Base-by-base conservation (phyloP, 1,140 invertebrate genomes). In the Drosophila biarmipes region DNA sequence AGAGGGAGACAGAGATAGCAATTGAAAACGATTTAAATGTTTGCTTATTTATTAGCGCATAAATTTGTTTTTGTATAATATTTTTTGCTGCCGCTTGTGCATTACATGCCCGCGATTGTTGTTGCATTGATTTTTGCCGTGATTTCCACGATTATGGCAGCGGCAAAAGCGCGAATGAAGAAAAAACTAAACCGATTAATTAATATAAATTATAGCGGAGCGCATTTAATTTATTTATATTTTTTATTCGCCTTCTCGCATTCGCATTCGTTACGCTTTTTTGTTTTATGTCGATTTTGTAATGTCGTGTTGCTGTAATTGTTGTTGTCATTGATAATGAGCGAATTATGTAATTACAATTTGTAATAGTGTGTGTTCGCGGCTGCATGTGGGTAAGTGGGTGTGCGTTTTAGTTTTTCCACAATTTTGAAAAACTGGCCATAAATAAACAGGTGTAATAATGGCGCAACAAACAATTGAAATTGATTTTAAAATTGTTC, bases 281-380 rank as follows among this genome's bases (percentile, higher is more conserved):
- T 40, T 57, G 43, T 64, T 52, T 40, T 34, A 57, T 35, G 38
- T 15, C 71, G 72, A 74, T 73, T 49, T 74, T 64, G 72, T 64
- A 74, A 75, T 75, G 52, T 67, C 61, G 62, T 78, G 46, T 69
- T 66, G 58, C 51, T 74, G 69, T 48, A 57, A 45, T 71, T 77
- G 43, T 62, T 67, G 62, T 77, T 86, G 82, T 87, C 82, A 86
- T 87, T 86, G 82, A 86, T 86, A 86, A 86, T 86, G 84, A 73
- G 82, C 74, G 81, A 86, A 86, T 86, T 87, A 87, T 87, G 84
- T 86, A 86, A 86, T 82, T 82, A 87, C 66, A 79, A 58, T 84
- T 62, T 55, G 58, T 64, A 48, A 62, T 56, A 12, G 56, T 62
- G 45, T 55, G 31, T 52, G 34, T 11, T 24, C 46, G 17, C 15